Base-by-base conservation (phyloP, 2,113 vertebrate genomes). In the Garra rufa region DNA sequence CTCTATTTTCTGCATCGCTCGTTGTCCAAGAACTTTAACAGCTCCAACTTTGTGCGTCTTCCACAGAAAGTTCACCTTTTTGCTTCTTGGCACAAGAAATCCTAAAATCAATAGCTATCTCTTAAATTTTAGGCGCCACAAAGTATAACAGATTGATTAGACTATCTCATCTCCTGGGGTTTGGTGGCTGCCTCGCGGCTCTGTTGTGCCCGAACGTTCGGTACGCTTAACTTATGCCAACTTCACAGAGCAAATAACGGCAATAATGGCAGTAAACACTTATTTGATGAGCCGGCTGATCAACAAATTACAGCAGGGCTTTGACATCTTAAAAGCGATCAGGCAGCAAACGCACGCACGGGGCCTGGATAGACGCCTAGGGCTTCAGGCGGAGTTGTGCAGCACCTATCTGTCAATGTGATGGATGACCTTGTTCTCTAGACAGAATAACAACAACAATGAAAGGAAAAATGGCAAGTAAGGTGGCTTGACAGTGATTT, bases 361-460 rank as follows among this genome's bases (percentile, higher is more conserved):
- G 61, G 59, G 28, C 55, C 2, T 9, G 57, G 55, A 63, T 28
- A 74, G 69, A 52, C 38, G 15, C 48, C 59, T 70, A 11, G 14
- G 38, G 80, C 71, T 65, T 70, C 76, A 81, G 61, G 59, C 14
- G 17, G 41, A 48, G 76, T 70, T 86, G 41, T 59, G 57, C 57
- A 74, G 65, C 24, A 75, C 83, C 55, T 78, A 48, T 57, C 83
- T 87, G 83, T 71, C 83, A 82, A 61, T 41, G 41, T 87, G 83
- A 87, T 82, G 50, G 50, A 84, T 81, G 84, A 85, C 77, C 83
- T 84, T 77, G 71, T 81, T 87, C 71, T 24, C 41, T 38, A 38
- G 55, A 67, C 55, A 76, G 76, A 80, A 84, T 38, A 76, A 61
- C 67, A 82, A 76, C 59, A 87, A 76, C 77, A 82, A 67, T 9